Evolutionary conservation across 2,888 invertebrate genomes (phyloP).

Genomic region (Willowsia nigromaculata): DNA sequence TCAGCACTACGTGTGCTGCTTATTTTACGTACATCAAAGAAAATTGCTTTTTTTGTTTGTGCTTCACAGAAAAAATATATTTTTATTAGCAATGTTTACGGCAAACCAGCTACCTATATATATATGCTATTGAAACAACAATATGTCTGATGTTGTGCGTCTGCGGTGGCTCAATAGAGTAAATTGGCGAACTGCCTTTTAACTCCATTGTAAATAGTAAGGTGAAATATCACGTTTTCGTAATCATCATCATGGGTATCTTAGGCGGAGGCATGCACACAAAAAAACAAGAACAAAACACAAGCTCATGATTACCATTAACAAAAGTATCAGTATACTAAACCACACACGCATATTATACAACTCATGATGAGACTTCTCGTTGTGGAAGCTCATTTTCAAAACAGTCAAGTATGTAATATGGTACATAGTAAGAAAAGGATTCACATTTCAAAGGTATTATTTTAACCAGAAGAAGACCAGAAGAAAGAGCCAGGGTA

Average conservation of each 20-base stretch:
- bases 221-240: slow-evolving; percentile 30
- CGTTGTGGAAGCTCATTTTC: slow-evolving; percentile 19
- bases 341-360: slow-evolving; percentile 20
- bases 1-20: slow-evolving; percentile 15
- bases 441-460: slow-evolving; percentile 34
- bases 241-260: slow-evolving; percentile 7
- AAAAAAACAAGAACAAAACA: neutral
- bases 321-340: neutral
- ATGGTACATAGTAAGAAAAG: neutral
- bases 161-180: neutral
- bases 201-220: slow-evolving; percentile 11
- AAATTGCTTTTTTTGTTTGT: slow-evolving; percentile 5
- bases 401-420: neutral
- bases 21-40: slow-evolving; percentile 27
- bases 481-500: neutral
- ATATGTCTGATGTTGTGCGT: neutral
- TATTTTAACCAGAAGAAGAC: slow-evolving; percentile 13
- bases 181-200: slow-evolving; percentile 8
- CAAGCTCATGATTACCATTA: slow-evolving; percentile 16
- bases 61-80: neutral
- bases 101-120: neutral
- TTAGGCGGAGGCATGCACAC: neutral
- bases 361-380: neutral
- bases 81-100: slow-evolving; percentile 31
- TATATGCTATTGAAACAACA: neutral